Evolutionary conservation across 2,888 invertebrate species (phyloP).

Genomic region (Cryptops parisi): DNA sequence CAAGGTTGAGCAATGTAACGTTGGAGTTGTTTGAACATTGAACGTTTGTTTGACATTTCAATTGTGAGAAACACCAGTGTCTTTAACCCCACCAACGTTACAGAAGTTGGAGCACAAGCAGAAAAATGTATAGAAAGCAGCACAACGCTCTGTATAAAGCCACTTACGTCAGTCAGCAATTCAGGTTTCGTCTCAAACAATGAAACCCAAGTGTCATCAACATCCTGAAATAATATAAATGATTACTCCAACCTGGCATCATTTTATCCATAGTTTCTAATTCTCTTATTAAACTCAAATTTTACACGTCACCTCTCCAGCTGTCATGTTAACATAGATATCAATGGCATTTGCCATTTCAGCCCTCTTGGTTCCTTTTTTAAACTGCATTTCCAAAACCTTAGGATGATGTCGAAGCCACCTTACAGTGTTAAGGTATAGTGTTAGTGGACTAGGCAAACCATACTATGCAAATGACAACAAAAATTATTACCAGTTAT

Average conservation of each 20-base stretch:
- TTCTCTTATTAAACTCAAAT: no score
- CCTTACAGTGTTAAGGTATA: slow-evolving; percentile 37
- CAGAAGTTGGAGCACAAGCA: no score
- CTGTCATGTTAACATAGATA: slow-evolving; percentile 80
- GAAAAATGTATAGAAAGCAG: no score
- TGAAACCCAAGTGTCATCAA: slow-evolving; percentile 53
- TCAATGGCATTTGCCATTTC: slow-evolving; percentile 92
- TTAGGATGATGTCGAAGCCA: slow-evolving; percentile 89
- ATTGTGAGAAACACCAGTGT: no score
- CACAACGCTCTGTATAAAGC: no score
- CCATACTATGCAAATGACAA: not conserved
- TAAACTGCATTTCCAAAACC: slow-evolving; percentile 68
- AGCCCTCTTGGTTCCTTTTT: slow-evolving; percentile 69
- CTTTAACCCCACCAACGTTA: no score
- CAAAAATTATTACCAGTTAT: slow-evolving; percentile 73
- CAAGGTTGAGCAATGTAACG: no score
- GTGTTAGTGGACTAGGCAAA: not conserved
- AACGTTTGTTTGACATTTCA: no score
- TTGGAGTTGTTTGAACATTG: no score
- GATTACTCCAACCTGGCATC: no score
- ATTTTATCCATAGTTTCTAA: no score
- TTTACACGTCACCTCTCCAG: slow-evolving; percentile 51
- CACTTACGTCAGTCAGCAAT: slow-evolving; percentile 50
- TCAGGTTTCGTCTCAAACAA: slow-evolving; percentile 60
- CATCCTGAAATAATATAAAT: no score